A percentile compares a stretch with the other conserved stretches of the same genome.
These are phyloP conservation scores for Drosophila diplacantha DNA, from an alignment of 2,888 invertebrate genomes.

Conservation along the genomic window DNA sequence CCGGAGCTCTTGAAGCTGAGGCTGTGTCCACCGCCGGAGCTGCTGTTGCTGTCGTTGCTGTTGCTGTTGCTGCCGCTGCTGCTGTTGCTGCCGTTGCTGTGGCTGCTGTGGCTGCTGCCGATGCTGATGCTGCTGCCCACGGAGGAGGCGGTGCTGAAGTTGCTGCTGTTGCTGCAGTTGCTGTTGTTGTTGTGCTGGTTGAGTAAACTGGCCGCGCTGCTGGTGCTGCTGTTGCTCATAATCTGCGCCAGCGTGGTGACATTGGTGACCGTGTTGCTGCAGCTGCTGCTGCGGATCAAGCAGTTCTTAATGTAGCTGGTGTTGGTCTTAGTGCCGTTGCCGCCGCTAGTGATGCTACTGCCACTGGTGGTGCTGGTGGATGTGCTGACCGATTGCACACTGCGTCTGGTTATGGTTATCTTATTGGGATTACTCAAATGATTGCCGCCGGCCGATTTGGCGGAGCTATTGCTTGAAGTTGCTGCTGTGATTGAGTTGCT, in stretches of 20 bases:
- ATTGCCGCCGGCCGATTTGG: conserved; percentile 39
- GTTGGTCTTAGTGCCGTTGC: conserved; percentile 54
- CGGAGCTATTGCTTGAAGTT: conserved; percentile 43
- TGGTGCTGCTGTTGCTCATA: conserved; percentile 75
- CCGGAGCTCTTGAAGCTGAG: conserved; percentile 59
- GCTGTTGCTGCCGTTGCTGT: conserved; percentile 53
- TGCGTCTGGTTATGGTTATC: conserved; percentile 63
- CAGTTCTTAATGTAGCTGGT: conserved; percentile 74
- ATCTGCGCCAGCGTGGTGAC: conserved; percentile 74
- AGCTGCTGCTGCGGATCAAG: conserved; percentile 74
- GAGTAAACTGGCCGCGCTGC: conserved; percentile 65
- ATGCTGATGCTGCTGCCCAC: conserved; percentile 69
- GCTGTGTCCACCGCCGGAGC: conserved; percentile 59
- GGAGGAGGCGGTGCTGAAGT: conserved; percentile 63
- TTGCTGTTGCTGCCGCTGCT: conserved; percentile 55
- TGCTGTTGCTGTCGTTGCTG: conserved; percentile 60
- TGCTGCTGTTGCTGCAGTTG: conserved; percentile 66
- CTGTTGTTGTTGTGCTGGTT: conserved; percentile 64
- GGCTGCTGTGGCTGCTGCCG: conserved; percentile 59
- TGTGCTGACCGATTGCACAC: conserved; percentile 57
- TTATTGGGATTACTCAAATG: conserved; percentile 58
- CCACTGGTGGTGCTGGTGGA: conserved; percentile 50
- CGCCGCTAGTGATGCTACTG: conserved; percentile 26
- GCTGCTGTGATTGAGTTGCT: conserved; percentile 43
- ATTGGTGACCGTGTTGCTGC: conserved; percentile 74